phyloP scores from a whole-genome alignment of 2,797 vertebrate genomes.

The Champsocephalus esox region DNA sequence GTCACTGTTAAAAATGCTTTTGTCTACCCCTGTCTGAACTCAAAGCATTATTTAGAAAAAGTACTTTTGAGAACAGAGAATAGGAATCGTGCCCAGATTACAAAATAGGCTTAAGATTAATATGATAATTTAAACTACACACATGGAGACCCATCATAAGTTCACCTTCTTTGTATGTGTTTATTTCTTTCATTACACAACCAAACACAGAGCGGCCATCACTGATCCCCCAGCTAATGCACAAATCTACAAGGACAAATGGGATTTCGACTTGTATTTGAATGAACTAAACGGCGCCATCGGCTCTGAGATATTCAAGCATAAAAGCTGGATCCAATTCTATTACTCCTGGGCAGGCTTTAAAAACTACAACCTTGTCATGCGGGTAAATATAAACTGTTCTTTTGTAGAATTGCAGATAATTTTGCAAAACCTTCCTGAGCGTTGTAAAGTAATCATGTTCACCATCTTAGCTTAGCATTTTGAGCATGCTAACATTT shows the following conservation, averaged over 20 bases:
- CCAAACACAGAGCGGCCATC: slow-evolving; percentile 74
- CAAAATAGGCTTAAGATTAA: not conserved
- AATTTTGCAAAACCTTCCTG: not conserved
- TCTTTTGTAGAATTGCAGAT: not conserved
- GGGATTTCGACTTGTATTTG: slow-evolving; percentile 84
- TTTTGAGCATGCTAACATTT: not conserved
- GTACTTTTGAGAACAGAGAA: too few species aligned
- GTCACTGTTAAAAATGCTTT: too few species aligned
- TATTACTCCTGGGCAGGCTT: slow-evolving; percentile 89
- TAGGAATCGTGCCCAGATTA: slow-evolving; percentile 3
- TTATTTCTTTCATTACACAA: slow-evolving; percentile 14
- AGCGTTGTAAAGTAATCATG: not conserved
- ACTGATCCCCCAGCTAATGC: slow-evolving; percentile 69
- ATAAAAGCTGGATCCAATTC: slow-evolving; percentile 82
- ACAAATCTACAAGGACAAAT: slow-evolving; percentile 85
- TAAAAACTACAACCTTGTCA: slow-evolving; percentile 85
- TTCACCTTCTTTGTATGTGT: not conserved
- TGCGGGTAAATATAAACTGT: slow-evolving; percentile 77
- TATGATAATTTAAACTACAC: not conserved
- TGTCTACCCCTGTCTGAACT: too few species aligned
- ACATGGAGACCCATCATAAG: not conserved
- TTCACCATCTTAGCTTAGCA: too few species aligned
- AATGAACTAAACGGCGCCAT: slow-evolving; percentile 72
- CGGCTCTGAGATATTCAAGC: slow-evolving; percentile 80
- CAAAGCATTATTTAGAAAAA: too few species aligned